Evolutionary conservation across 1,140 invertebrate genomes (phyloP), one percentile per base, ranked within the genome.

Genomic region (Ptiloglossa arizonensis): DNA sequence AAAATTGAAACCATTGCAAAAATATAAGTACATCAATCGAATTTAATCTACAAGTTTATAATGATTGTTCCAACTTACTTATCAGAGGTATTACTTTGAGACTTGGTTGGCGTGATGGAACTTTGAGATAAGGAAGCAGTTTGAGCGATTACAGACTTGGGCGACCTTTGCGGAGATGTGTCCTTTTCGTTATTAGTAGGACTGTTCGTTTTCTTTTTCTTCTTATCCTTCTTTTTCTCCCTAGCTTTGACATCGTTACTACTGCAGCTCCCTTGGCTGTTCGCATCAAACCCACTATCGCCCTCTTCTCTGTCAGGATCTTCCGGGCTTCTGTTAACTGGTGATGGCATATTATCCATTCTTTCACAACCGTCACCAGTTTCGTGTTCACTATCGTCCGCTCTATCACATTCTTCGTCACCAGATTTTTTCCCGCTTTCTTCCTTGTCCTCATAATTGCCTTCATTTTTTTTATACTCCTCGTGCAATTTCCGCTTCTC

Each of bases 231-330:
- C 66, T 94, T 94, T 80, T 94, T 95, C 54, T 93, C 93, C 69
- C 93, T 93, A 0, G 94, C 92, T 81, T 96, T 95, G 1, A 93
- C 95, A 85, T 97, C 96, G 67, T 95, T 96, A 68, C 96, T 96
- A 50, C 96, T 96, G 89, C 96, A 97, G 62, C 96, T 97, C 1
- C 96, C 97, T 90, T 96, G 94, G 84, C 96, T 96, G 91, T 97
- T 97, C 35, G 96, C 96, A 93, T 97, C 97, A 79, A 97, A 97
- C 72, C 97, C 97, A 85, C 96, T 97, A 91, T 97, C 96, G 56
- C 96, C 96, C 90, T 97, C 96, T 87, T 97, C 96, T 83, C 96
- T 95, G 81, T 96, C 94, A 27, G 88, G 85, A 83, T 92, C 91
- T 29, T 92, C 91, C 0, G 90, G 89, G 50, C 88, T 90, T 64